Evolutionary conservation across 2,113 vertebrate species (phyloP), one percentile per base, ranked within the genome.

Genomic region (Cyanoramphus novaezelandiae): DNA sequence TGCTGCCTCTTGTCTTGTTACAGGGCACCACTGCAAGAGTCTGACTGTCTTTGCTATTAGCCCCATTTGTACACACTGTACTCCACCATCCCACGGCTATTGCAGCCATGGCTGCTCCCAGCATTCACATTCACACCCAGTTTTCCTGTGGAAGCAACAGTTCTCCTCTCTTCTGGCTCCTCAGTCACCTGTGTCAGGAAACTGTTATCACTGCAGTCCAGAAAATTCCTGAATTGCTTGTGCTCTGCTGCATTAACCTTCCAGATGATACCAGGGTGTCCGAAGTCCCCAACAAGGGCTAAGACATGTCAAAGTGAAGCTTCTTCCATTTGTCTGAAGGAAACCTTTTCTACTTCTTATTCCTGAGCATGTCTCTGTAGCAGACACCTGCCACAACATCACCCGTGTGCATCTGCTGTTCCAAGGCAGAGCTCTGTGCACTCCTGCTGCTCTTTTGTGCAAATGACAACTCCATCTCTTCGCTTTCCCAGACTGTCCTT

Each of bases 391-490:
- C 17, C 16, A 35, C 28, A 37, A 35, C 25, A n/a, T 12, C 39
- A 41, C 7, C n/a, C 17, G 5, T 19, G 5, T 43, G n/a, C 0
- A 0, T 53, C 8, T 71, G 50, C 31, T 35, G 29, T 60, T 13
- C 33, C 39, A 46, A 50, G 23, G 75, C 0, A 43, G 18, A 53
- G 8, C 29, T 88, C 29, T 59, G 64, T 2, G 6, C 2, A 0
- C 11, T 68, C 31, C 19, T 81, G 59, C 33, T 84, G 49, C 43
- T 60, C 25, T 64, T 31, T 62, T 9, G 1, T 62, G 37, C 7
- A 18, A 41, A 75, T 8, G 28, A 12, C 31, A 47, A 29, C 9
- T 81, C 31, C 16, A 35, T 11, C 21, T 78, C 29, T 33, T 81
- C 31, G 10, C 23, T 67, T 65, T n/a, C 35, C 19, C 41, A 57